Percentiles rank a stretch among this genome's conserved stretches.
These are phyloP conservation scores for Heliopora coerulea DNA, from an alignment of 92 coral and sea anemone genomes.

Conservation along the genomic window DNA sequence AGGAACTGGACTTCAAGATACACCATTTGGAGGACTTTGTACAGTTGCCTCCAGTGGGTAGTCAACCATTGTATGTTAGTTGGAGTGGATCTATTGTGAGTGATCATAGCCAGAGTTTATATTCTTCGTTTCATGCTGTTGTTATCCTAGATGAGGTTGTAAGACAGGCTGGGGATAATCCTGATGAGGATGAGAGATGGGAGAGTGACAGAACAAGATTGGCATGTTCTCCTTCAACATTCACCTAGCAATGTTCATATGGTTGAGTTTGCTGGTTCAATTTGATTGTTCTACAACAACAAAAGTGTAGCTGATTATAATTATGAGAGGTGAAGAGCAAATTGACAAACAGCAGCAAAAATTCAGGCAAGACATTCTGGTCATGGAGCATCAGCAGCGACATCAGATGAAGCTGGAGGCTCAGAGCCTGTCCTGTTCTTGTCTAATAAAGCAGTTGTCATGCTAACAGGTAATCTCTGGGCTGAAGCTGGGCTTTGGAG, in stretches of 20 bases:
- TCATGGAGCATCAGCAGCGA: slow-evolving; percentile 9
- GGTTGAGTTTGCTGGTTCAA: slow-evolving; percentile 1
- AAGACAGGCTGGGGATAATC: slow-evolving; percentile 4
- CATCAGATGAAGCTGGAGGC: slow-evolving; percentile 19
- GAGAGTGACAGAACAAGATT: neutral
- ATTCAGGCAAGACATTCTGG: slow-evolving; percentile 1
- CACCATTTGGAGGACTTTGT: slow-evolving; percentile 16
- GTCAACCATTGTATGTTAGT: neutral
- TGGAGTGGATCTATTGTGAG: slow-evolving; percentile 10
- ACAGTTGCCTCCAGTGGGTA: slow-evolving; percentile 23
- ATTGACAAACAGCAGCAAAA: neutral
- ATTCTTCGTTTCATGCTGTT: slow-evolving; percentile 4
- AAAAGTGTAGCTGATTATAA: slow-evolving; percentile 19
- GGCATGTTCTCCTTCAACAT: neutral
- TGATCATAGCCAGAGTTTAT: slow-evolving; percentile 11
- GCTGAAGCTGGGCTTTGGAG: slow-evolving; percentile 28
- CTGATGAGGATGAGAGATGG: slow-evolving; percentile 24
- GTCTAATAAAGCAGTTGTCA: slow-evolving; percentile 14
- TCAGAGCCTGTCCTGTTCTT: slow-evolving; percentile 4
- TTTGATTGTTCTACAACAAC: slow-evolving; percentile 2
- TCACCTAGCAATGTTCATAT: neutral
- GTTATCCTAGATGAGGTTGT: slow-evolving; percentile 5
- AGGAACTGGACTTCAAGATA: neutral
- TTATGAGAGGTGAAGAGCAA: neutral
- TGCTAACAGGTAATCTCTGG: slow-evolving; percentile 21